A percentile compares a stretch with the other conserved stretches of the same genome.
Conservation (phyloP, 2,113 vertebrate genomes). For the Micronycteris hirsuta region DNA sequence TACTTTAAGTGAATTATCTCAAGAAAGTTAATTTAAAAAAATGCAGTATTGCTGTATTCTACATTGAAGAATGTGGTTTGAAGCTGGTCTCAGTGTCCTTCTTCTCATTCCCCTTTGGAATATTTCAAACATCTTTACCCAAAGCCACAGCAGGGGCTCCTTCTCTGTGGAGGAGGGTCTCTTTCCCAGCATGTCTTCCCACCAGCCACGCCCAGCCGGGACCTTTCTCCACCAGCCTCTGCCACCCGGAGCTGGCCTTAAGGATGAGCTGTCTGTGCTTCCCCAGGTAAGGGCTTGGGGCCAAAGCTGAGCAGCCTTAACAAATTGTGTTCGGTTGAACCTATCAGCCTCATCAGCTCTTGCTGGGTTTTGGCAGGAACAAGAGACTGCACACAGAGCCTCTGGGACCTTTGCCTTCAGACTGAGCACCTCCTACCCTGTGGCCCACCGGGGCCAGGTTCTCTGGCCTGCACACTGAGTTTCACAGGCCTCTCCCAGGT, state of each 20-base stretch:
- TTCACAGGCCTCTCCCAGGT: background rate
- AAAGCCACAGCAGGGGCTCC: background rate
- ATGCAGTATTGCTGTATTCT: background rate
- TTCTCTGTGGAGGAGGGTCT: background rate
- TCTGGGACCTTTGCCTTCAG: background rate
- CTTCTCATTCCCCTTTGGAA: no score
- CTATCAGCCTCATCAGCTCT: background rate
- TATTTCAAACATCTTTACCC: background rate
- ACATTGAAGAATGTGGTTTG: background rate
- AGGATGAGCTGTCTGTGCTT: background rate
- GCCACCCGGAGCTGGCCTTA: background rate
- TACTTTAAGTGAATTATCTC: background rate
- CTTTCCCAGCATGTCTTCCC: background rate
- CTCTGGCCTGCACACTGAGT: background rate
- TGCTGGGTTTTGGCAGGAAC: constrained; percentile 8
- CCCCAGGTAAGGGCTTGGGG: background rate
- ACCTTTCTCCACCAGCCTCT: background rate
- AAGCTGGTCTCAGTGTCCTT: background rate
- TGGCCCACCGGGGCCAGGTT: background rate
- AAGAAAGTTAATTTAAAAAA: background rate
- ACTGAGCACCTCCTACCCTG: background rate
- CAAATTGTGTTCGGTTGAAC: background rate
- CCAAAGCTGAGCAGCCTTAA: background rate
- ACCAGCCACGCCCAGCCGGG: background rate
- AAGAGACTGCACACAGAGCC: constrained; percentile 20